Evolutionary conservation across 2,888 invertebrate species (phyloP).

Genomic region (Latrodectus elegans): DNA sequence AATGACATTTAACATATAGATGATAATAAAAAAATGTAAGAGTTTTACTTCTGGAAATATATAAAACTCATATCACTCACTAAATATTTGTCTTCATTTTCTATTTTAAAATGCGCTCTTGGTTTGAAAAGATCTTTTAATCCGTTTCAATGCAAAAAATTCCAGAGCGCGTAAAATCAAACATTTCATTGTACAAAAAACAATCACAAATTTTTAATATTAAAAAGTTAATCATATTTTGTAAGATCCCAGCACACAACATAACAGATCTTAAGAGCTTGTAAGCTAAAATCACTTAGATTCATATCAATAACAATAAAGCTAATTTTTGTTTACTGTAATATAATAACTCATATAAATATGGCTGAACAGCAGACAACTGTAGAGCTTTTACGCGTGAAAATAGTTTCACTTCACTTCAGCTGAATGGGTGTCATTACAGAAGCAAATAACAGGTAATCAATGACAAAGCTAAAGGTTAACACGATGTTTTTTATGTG

Average conservation of each 20-base stretch:
- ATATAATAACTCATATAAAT: slow-evolving; percentile 67
- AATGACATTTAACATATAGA: background rate
- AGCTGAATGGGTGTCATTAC: slow-evolving; percentile 1
- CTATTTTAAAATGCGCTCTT: slow-evolving; percentile 7
- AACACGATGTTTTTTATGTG: no score
- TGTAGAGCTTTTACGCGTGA: slow-evolving; percentile 69
- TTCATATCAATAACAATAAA: no score
- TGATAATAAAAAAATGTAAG: background rate
- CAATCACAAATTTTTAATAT: slow-evolving; percentile 43
- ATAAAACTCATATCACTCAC: slow-evolving; percentile 10
- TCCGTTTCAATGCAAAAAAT: slow-evolving; percentile 32
- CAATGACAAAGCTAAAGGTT: no score
- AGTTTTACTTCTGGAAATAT: background rate
- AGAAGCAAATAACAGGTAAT: no score
- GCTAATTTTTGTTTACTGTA: slow-evolving; percentile 63
- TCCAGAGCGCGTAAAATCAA: slow-evolving; percentile 56
- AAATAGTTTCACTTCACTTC: slow-evolving; percentile 65
- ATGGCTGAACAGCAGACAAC: slow-evolving; percentile 69
- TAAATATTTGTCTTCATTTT: background rate
- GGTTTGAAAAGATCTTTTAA: slow-evolving; percentile 4
- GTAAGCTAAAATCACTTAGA: no score
- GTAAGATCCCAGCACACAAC: no score
- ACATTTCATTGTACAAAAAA: slow-evolving; percentile 61
- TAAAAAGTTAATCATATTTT: background rate
- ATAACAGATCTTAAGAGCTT: no score